phyloP scores from a whole-genome alignment of 2,797 vertebrate species.

The Mergus octosetaceus region DNA sequence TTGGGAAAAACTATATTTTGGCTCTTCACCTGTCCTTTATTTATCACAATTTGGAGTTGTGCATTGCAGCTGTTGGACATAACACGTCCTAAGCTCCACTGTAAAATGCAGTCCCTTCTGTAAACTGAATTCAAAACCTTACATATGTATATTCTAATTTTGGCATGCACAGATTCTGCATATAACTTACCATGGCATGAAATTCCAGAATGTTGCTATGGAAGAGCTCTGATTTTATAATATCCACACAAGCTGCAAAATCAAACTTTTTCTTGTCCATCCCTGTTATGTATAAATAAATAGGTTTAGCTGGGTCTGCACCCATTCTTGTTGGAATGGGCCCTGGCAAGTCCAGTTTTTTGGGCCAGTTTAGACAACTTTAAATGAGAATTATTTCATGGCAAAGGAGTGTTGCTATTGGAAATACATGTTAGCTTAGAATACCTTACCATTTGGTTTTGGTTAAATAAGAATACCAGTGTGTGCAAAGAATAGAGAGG shows the following conservation, averaged over 20 bases:
- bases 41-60: background rate
- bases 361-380: background rate
- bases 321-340: background rate
- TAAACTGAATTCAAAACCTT: slow-evolving; percentile 1
- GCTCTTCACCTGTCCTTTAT: background rate
- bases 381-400: background rate
- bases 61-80: background rate
- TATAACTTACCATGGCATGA: background rate
- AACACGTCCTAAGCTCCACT: background rate
- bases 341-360: background rate
- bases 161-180: background rate
- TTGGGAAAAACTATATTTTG: background rate
- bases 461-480: background rate
- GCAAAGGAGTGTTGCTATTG: background rate
- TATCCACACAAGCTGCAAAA: background rate
- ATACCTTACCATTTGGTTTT: background rate
- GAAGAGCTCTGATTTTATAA: slow-evolving; percentile 7
- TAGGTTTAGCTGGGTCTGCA: background rate
- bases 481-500: background rate
- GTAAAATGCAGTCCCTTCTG: background rate
- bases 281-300: background rate
- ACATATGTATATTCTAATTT: background rate
- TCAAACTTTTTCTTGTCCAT: background rate
- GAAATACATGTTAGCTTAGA: background rate
- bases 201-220: slow-evolving; percentile 15